Conservation (phyloP, 2,888 invertebrate species). For the Rhimphoctona megacephalus region DNA sequence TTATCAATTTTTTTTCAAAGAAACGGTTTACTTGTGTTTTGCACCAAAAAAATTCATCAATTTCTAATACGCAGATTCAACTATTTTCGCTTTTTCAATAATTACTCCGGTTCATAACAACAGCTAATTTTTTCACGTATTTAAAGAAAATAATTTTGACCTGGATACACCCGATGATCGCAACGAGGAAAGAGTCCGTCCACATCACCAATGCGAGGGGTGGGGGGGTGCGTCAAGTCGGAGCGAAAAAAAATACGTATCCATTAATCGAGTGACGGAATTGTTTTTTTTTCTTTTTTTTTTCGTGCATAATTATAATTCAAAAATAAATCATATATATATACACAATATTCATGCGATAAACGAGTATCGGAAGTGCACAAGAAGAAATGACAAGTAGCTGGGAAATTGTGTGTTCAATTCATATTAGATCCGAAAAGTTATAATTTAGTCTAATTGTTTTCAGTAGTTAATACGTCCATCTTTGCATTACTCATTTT, state of each 20-base stretch:
- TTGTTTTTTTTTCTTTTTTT: no score
- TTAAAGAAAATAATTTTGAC: background rate
- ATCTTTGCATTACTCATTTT: slow-evolving; percentile 49
- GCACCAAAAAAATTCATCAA: no score
- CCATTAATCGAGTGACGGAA: no score
- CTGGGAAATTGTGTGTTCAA: background rate
- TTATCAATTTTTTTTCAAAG: background rate
- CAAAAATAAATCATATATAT: no score
- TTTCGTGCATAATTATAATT: no score
- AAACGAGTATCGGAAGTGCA: background rate
- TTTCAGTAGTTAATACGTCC: slow-evolving; percentile 18
- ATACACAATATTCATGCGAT: no score
- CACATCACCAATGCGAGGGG: background rate
- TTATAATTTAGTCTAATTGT: slow-evolving; percentile 61
- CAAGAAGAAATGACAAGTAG: background rate
- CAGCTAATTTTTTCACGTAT: no score
- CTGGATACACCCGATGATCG: background rate
- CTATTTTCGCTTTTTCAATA: background rate
- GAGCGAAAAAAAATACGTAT: no score
- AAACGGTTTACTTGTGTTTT: no score
- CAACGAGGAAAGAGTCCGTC: background rate
- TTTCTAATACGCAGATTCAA: background rate
- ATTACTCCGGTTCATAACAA: background rate
- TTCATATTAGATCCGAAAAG: slow-evolving; percentile 30
- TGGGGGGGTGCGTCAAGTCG: no score